Conservation (phyloP, 1,140 invertebrate genomes). For the Solenopsis fugax region DNA sequence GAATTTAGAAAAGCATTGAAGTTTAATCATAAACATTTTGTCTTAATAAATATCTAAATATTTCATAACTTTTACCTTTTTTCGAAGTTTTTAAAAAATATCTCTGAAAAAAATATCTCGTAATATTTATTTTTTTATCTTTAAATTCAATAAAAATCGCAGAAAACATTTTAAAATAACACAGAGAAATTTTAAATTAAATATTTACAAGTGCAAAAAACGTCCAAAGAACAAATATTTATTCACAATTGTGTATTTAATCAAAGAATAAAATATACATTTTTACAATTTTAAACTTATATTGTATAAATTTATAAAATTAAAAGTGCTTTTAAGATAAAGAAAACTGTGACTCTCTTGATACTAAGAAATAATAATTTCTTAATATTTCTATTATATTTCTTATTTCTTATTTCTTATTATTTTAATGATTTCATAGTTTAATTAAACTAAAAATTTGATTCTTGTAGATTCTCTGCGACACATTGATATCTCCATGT, state of each 20-base stretch:
- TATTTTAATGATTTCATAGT: conserved; percentile 5
- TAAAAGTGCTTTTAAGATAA: neutral
- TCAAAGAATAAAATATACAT: neutral
- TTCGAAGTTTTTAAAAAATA: neutral
- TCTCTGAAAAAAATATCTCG: no score
- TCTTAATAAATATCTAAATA: neutral
- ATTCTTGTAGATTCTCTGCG: conserved; percentile 83
- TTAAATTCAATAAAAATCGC: neutral
- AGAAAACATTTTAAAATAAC: neutral
- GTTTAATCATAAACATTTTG: neutral
- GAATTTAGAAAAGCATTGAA: neutral
- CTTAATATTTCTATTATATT: no score
- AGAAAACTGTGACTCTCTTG: neutral
- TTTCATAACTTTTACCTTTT: neutral
- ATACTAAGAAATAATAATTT: no score
- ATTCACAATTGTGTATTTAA: neutral
- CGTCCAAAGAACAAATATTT: neutral
- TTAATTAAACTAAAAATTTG: neutral
- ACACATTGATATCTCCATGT: conserved; percentile 88
- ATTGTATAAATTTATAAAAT: no score
- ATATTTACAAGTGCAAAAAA: neutral
- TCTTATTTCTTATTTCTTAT: neutral
- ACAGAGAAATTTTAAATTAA: neutral
- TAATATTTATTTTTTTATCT: neutral
- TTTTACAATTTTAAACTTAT: neutral